Percentiles rank a stretch among this genome's conserved stretches.
These are phyloP conservation scores for Geococcyx californianus DNA, from an alignment of 2,113 vertebrate species.

Conservation along the genomic window DNA sequence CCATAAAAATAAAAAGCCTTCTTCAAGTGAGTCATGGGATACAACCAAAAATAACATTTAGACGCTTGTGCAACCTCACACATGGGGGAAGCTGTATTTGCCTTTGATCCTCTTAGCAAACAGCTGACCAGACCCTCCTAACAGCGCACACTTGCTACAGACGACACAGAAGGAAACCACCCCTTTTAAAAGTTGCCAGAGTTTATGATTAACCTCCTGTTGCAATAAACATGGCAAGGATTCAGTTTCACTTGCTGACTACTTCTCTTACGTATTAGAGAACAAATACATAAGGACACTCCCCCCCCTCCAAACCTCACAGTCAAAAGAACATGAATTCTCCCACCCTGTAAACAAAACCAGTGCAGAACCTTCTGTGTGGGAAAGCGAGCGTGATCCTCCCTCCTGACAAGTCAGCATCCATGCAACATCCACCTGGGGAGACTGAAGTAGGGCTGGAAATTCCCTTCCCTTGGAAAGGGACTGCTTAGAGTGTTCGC, in stretches of 20 bases:
- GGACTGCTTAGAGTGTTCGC: background rate
- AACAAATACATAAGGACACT: background rate
- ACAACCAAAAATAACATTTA: background rate
- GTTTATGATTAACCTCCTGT: constrained; percentile 51
- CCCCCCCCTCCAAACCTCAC: background rate
- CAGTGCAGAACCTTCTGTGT: background rate
- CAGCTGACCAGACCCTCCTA: background rate
- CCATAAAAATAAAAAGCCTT: background rate
- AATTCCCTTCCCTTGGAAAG: constrained; percentile 33
- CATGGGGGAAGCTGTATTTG: background rate
- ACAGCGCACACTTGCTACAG: background rate
- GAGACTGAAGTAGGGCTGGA: background rate
- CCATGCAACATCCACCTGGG: background rate
- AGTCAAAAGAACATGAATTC: background rate
- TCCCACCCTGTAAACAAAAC: background rate
- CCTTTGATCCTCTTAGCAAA: background rate
- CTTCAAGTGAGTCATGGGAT: background rate
- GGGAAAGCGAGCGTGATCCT: background rate
- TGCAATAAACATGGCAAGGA: constrained; percentile 40
- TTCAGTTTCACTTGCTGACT: constrained; percentile 39
- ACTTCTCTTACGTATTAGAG: background rate
- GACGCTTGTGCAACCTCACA: background rate
- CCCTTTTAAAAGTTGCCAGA: constrained; percentile 18
- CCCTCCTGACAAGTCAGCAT: background rate
- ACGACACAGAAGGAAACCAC: background rate